phyloP scores from a whole-genome alignment of 2,113 vertebrate genomes.

The Engraulis encrasicolus region DNA sequence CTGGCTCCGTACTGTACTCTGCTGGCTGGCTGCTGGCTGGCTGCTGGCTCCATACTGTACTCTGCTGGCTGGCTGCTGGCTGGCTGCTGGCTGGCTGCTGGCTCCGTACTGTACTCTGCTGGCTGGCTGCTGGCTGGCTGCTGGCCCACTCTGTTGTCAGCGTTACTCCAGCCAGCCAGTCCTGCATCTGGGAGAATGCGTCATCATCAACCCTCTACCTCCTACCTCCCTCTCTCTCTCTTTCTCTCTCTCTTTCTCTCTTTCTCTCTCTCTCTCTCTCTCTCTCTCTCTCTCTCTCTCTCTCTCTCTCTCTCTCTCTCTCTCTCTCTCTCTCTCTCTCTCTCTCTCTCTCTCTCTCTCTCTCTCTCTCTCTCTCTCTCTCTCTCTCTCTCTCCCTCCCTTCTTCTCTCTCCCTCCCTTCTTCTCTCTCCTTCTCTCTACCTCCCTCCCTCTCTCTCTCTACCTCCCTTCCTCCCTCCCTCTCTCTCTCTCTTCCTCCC shows the following conservation, averaged over 20 bases:
- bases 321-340: not conserved
- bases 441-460: not conserved
- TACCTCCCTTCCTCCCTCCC: too few relatives aligned
- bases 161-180: not conserved
- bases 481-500: not conserved
- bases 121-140: not conserved
- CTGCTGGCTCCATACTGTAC: not conserved
- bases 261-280: not conserved
- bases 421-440: too few relatives aligned
- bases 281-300: not conserved
- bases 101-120: not conserved
- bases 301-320: not conserved
- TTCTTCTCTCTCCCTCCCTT: too few relatives aligned
- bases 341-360: not conserved
- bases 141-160: not conserved
- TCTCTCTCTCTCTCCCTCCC: not conserved
- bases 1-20: too few relatives aligned
- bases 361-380: not conserved
- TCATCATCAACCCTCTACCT: too few relatives aligned
- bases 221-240: not conserved
- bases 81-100: not conserved
- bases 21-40: not conserved
- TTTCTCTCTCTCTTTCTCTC: not conserved
- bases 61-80: not conserved
- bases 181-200: not conserved